Percentiles rank a stretch among this genome's conserved stretches.
Conservation (phyloP, 2,113 vertebrate species). For the Nyctibius bracteatus region DNA sequence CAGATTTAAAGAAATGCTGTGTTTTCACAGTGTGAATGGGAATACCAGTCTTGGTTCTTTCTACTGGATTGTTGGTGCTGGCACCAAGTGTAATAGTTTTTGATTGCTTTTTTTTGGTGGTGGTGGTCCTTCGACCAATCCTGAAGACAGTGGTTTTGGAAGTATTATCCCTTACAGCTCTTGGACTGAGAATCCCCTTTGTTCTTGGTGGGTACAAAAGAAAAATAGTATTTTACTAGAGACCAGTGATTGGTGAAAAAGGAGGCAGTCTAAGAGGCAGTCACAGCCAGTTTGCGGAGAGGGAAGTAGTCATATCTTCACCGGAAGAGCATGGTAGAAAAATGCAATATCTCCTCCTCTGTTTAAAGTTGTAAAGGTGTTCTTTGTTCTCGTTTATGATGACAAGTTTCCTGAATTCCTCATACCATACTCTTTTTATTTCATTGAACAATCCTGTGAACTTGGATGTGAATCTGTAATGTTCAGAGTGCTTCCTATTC, state of each 20-base stretch:
- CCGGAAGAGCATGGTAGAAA: not conserved
- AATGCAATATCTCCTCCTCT: not conserved
- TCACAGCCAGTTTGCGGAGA: not conserved
- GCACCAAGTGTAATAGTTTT: not conserved
- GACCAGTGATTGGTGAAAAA: not conserved
- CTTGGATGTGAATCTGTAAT: not conserved
- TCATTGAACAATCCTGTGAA: not conserved
- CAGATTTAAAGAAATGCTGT: not conserved
- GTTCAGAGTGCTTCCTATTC: not conserved
- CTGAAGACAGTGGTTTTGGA: not conserved
- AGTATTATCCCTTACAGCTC: not conserved
- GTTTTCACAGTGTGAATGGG: not conserved
- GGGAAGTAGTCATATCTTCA: not conserved
- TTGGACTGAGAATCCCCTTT: not conserved
- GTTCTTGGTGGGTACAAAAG: not conserved
- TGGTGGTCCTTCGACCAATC: not conserved
- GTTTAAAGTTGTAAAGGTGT: not conserved
- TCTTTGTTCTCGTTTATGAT: not conserved
- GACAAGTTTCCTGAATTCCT: not conserved
- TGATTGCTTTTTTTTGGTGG: rapidly evolving
- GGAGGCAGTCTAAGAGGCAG: not conserved
- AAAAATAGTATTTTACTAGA: not conserved
- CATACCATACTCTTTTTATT: not conserved
- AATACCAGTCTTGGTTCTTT: not conserved
- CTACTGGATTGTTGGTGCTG: not conserved